phyloP scores from a whole-genome alignment of 2,113 vertebrate genomes.

The Pterocles burchelli region DNA sequence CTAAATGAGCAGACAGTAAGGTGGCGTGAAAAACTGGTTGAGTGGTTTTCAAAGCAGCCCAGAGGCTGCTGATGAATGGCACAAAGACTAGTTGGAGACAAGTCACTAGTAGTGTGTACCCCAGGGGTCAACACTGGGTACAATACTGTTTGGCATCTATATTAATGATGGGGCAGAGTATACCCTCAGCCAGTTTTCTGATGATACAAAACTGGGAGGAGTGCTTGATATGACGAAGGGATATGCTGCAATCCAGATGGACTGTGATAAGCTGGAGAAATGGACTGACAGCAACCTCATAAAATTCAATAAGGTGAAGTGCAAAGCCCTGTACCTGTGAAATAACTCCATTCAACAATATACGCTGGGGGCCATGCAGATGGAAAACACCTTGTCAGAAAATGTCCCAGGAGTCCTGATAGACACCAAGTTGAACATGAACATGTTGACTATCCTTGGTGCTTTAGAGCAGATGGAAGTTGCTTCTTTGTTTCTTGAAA shows the following conservation, averaged over 20 bases:
- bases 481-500: background rate
- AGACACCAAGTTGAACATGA: background rate
- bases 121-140: background rate
- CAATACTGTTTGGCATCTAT: background rate
- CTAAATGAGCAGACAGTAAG: background rate
- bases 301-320: background rate
- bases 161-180: background rate
- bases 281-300: too few species aligned
- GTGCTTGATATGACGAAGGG: background rate
- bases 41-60: background rate
- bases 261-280: background rate
- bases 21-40: background rate
- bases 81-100: background rate
- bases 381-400: background rate
- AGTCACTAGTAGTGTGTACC: background rate
- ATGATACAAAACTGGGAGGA: background rate
- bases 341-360: background rate
- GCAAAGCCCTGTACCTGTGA: background rate
- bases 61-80: background rate
- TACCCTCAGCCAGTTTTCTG: background rate
- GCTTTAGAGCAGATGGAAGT: background rate
- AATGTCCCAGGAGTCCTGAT: background rate
- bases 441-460: background rate
- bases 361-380: fast-evolving
- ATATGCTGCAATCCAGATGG: background rate